Conservation (phyloP, 2,888 invertebrate species). For the Copidosoma aretas region DNA sequence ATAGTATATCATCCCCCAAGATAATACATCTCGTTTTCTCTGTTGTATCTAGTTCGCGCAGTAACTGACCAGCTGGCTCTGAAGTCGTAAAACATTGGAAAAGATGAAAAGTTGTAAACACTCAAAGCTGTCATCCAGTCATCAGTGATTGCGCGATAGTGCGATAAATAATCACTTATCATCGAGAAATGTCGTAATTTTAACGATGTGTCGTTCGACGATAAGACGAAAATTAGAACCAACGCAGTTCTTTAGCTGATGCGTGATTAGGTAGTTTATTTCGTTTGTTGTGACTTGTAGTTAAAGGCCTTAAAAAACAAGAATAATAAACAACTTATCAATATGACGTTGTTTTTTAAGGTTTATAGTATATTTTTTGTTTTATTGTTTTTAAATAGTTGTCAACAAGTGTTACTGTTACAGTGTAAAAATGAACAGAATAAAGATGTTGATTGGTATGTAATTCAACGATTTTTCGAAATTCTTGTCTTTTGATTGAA, state of each 20-base stretch:
- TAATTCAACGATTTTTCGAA: constrained; percentile 13
- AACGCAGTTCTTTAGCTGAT: background rate
- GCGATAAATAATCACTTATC: too few species aligned
- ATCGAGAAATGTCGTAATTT: too few species aligned
- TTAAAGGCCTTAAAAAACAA: background rate
- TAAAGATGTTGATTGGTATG: constrained; percentile 72
- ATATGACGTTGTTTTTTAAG: background rate
- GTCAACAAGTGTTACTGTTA: constrained; percentile 28
- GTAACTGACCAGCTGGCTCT: too few species aligned
- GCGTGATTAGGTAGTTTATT: background rate
- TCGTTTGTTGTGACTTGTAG: background rate
- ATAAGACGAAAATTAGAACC: background rate
- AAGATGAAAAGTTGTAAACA: too few species aligned
- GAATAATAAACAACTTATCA: background rate
- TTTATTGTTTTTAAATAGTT: constrained; percentile 14
- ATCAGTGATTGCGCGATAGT: too few species aligned
- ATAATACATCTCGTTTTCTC: too few species aligned
- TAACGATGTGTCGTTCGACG: too few species aligned
- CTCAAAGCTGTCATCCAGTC: too few species aligned
- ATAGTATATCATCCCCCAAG: too few species aligned
- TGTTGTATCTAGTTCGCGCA: too few species aligned
- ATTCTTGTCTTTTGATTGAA: background rate
- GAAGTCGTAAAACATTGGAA: too few species aligned
- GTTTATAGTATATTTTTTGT: constrained; percentile 10
- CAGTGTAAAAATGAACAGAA: constrained; percentile 70